phyloP scores from a whole-genome alignment of 23 tunicate genomes.

The Halocynthia aurantium region DNA sequence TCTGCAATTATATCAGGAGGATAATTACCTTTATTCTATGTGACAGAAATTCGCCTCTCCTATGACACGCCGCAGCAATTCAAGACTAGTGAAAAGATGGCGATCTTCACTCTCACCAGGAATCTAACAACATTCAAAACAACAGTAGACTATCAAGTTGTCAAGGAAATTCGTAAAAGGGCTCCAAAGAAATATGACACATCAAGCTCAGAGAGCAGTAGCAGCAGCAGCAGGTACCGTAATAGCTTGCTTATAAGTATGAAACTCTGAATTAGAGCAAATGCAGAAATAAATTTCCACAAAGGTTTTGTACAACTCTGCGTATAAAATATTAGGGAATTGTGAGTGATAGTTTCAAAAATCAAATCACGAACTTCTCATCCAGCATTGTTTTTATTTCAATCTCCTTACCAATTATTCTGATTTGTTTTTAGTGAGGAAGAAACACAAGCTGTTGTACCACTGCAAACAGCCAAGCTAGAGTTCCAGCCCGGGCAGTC shows the following conservation, averaged over 20 bases:
- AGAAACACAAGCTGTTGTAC: slow-evolving; percentile 37
- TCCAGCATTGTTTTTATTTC: not conserved
- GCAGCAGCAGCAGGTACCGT: not conserved
- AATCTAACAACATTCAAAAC: slow-evolving; percentile 82
- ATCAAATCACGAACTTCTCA: not conserved
- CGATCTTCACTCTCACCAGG: slow-evolving; percentile 51
- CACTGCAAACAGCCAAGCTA: slow-evolving; percentile 16
- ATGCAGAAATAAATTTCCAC: too few species aligned
- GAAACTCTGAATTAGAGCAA: too few species aligned
- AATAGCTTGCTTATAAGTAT: too few species aligned
- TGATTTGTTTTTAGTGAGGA: slow-evolving; percentile 18
- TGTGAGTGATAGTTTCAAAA: not conserved
- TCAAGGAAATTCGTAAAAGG: slow-evolving; percentile 44
- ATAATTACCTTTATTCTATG: not conserved
- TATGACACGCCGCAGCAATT: slow-evolving; percentile 82
- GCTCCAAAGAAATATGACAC: slow-evolving; percentile 4
- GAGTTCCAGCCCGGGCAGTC: slow-evolving; percentile 56
- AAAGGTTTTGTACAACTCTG: too few species aligned
- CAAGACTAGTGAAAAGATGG: slow-evolving; percentile 68
- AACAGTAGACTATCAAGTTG: slow-evolving; percentile 53
- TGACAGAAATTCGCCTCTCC: slow-evolving; percentile 65
- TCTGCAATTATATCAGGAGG: too few species aligned
- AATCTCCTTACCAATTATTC: not conserved
- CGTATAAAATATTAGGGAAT: too few species aligned
- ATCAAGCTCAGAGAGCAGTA: slow-evolving; percentile 32